A percentile compares a stretch with the other conserved stretches of the same genome.
Conservation (phyloP, 2,113 vertebrate genomes). For the Lagopus muta region DNA sequence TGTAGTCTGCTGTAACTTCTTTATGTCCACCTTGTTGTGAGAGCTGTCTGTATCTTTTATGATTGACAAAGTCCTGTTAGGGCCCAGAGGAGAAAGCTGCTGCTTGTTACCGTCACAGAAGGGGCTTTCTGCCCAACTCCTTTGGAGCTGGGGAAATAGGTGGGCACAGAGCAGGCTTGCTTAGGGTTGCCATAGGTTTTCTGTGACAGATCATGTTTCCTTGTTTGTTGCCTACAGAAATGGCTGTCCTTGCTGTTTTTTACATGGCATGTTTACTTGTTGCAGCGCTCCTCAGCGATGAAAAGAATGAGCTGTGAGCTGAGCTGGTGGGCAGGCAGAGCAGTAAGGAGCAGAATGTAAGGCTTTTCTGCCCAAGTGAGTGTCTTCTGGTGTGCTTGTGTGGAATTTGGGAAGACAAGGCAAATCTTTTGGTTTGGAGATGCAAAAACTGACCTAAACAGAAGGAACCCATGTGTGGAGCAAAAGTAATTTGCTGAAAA, state of each 20-base stretch:
- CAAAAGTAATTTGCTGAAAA: background rate
- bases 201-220: rapidly evolving
- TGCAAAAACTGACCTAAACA: background rate
- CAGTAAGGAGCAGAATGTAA: rapidly evolving
- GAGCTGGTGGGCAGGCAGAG: background rate
- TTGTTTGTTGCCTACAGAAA: background rate
- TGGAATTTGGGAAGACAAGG: background rate
- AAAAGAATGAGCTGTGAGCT: background rate
- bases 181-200: background rate
- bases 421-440: background rate
- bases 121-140: rapidly evolving
- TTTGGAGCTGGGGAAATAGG: background rate
- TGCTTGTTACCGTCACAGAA: background rate
- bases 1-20: background rate
- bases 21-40: background rate
- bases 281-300: background rate
- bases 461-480: rapidly evolving
- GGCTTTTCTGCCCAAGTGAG: background rate
- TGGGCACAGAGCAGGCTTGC: background rate
- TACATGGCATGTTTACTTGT: background rate
- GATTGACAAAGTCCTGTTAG: background rate
- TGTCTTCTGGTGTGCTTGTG: background rate
- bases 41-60: background rate
- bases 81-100: background rate
- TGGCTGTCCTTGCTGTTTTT: background rate